A percentile compares a stretch with the other conserved stretches of the same genome.
phyloP scores from a whole-genome alignment of 2,113 vertebrate species.

The Vombatus ursinus region DNA sequence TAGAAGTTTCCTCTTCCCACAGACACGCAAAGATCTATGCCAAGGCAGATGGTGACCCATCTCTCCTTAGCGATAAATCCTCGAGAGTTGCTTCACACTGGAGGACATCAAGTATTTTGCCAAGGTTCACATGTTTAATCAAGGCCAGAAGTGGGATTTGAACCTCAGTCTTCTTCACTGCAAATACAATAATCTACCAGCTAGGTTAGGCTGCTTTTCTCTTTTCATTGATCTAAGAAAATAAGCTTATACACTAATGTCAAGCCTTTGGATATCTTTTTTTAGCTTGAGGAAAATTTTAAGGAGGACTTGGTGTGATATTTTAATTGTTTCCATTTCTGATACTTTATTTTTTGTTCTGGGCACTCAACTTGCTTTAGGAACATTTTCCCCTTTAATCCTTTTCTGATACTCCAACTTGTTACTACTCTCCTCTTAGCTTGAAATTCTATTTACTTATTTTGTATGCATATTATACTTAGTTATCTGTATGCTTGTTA shows the following conservation, averaged over 20 bases:
- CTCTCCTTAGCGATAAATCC: background rate
- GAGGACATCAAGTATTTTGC: background rate
- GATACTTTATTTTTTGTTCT: background rate
- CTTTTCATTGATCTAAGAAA: background rate
- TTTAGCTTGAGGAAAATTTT: background rate
- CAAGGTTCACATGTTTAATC: background rate
- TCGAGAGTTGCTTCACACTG: background rate
- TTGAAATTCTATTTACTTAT: background rate
- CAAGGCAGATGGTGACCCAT: background rate
- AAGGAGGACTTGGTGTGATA: background rate
- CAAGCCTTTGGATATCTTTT: background rate
- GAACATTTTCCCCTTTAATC: background rate
- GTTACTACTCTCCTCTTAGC: background rate
- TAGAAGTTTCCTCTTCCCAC: slow-evolving; percentile 6
- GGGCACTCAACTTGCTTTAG: background rate
- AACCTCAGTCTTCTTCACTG: background rate
- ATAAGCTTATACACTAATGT: background rate
- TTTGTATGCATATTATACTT: background rate
- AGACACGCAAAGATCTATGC: background rate
- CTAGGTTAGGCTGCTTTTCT: background rate
- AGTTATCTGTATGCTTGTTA: background rate
- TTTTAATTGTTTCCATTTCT: background rate
- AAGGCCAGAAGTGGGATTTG: background rate
- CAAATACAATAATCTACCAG: background rate
- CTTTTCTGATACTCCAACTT: background rate